These are phyloP conservation scores for Styela clava DNA, from an alignment of 23 tunicate species.

Conservation along the genomic window DNA sequence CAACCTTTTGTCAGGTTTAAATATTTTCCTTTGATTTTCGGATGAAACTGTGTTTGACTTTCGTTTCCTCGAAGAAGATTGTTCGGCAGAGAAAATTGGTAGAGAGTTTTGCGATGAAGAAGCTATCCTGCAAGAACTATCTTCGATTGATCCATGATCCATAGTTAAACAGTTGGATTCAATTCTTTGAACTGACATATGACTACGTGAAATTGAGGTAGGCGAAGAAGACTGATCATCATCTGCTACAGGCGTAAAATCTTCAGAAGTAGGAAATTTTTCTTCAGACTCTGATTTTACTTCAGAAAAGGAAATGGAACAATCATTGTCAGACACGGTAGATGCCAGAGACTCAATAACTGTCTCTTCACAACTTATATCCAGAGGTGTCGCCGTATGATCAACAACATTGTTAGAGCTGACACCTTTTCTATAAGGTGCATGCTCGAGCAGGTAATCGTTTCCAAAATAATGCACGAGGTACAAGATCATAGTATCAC, in stretches of 20 bases:
- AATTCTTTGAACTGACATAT: too few relatives aligned
- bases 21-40: too few relatives aligned
- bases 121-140: too few relatives aligned
- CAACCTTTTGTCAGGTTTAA: too few relatives aligned
- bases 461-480: constrained; percentile 24
- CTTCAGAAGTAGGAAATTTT: neutral
- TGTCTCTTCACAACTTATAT: neutral
- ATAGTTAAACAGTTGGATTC: too few relatives aligned
- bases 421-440: constrained; percentile 15
- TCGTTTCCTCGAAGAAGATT: too few relatives aligned
- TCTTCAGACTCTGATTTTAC: neutral
- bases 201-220: too few relatives aligned
- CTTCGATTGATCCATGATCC: too few relatives aligned
- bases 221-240: neutral
- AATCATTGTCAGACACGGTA: neutral
- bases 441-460: constrained; percentile 11
- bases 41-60: too few relatives aligned
- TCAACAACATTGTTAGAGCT: neutral
- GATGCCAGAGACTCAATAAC: neutral
- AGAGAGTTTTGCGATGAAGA: too few relatives aligned
- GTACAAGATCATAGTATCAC: neutral
- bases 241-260: neutral
- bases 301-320: neutral
- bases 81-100: too few relatives aligned
- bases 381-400: neutral